Conservation (phyloP, 2,888 invertebrate genomes). For the Eurois occulta region DNA sequence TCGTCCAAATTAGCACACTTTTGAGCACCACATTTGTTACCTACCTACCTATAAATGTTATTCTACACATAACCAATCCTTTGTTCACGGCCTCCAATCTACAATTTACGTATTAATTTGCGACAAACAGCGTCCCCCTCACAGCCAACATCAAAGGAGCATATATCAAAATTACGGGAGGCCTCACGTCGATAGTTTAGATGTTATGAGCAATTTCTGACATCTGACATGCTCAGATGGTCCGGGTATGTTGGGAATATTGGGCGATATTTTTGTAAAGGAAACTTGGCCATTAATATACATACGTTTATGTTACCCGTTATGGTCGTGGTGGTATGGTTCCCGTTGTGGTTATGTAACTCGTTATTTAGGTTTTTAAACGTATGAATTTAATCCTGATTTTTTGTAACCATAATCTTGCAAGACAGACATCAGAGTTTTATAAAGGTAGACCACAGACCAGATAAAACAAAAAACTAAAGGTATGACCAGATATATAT, state of each 20-base stretch:
- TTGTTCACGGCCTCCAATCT: constrained; percentile 21
- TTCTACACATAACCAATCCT: not conserved
- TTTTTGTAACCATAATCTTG: not conserved
- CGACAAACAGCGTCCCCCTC: constrained; percentile 48
- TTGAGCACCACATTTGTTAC: not conserved
- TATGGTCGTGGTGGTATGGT: too few relatives aligned
- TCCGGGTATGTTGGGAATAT: not conserved
- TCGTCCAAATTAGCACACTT: not conserved
- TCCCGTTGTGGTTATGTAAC: too few relatives aligned
- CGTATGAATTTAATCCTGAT: not conserved
- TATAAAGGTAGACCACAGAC: not conserved
- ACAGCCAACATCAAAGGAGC: constrained; percentile 60
- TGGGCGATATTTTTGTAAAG: not conserved
- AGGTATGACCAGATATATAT: not conserved
- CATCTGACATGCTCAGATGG: constrained; percentile 8
- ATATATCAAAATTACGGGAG: constrained; percentile 58
- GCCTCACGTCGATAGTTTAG: constrained; percentile 52
- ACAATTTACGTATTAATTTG: constrained; percentile 53
- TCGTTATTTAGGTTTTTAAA: too few relatives aligned
- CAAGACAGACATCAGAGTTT: not conserved
- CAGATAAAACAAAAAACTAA: not conserved
- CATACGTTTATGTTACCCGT: too few relatives aligned
- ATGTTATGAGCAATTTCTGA: constrained; percentile 53
- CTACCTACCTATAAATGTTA: not conserved
- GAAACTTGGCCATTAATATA: not conserved